These are phyloP conservation scores for Pyrochroa serraticornis DNA, from an alignment of 2,888 invertebrate species.

Conservation along the genomic window DNA sequence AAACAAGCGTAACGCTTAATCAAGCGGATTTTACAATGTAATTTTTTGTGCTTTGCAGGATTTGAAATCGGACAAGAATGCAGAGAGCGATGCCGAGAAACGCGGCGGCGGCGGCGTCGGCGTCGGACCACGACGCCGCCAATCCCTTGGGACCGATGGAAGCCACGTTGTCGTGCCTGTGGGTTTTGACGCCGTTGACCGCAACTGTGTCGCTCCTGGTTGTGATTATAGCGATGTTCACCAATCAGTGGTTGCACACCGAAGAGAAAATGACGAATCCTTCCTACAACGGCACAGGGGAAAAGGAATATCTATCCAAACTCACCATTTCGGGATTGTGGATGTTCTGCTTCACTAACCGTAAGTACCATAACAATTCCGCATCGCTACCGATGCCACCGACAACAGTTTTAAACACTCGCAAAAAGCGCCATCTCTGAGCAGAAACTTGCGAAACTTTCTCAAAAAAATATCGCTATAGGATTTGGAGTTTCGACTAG, in stretches of 20 bases:
- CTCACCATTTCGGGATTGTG: conserved; percentile 81
- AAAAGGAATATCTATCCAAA: conserved; percentile 72
- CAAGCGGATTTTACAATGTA: too few relatives aligned
- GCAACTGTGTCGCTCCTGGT: conserved; percentile 75
- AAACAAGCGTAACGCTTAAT: too few relatives aligned
- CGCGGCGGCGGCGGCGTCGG: conserved; percentile 42
- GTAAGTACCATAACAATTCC: conserved; percentile 63
- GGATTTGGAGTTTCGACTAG: too few relatives aligned
- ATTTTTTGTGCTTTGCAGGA: not conserved
- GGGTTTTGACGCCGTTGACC: conserved; percentile 69
- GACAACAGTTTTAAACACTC: too few relatives aligned
- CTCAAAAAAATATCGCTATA: too few relatives aligned
- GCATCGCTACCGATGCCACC: too few relatives aligned
- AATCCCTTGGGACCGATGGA: conserved; percentile 59
- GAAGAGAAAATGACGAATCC: conserved; percentile 84
- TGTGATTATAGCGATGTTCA: conserved; percentile 75
- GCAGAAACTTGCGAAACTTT: too few relatives aligned
- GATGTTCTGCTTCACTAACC: conserved; percentile 79
- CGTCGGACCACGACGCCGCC: conserved; percentile 43
- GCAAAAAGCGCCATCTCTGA: too few relatives aligned
- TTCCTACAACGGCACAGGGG: conserved; percentile 77
- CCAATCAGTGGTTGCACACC: conserved; percentile 86
- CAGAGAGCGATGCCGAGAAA: conserved; percentile 22
- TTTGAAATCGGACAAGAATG: conserved; percentile 16
- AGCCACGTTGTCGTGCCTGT: conserved; percentile 67